Evolutionary conservation across 2,888 invertebrate species (phyloP).

Genomic region (Junonia oenone): DNA sequence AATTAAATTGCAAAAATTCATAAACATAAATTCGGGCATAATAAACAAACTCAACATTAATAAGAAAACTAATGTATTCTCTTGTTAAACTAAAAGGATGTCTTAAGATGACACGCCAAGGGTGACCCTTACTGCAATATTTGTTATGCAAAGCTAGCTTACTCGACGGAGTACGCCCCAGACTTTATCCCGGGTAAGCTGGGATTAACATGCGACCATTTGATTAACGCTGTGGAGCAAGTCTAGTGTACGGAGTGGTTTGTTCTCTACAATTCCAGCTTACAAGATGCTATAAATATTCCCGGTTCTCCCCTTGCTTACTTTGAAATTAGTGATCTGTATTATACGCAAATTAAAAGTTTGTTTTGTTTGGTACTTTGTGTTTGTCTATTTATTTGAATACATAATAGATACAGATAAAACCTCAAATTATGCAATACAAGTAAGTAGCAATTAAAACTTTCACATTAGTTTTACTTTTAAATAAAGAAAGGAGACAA

Average conservation of each 20-base stretch:
- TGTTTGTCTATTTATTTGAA: too few relatives aligned
- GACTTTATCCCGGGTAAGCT: constrained; percentile 22
- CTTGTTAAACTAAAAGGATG: not conserved
- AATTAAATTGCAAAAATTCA: too few relatives aligned
- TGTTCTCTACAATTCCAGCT: constrained; percentile 6
- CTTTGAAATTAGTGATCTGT: not conserved
- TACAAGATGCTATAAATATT: constrained; percentile 9
- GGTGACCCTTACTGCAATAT: constrained; percentile 18
- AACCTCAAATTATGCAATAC: too few relatives aligned
- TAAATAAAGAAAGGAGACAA: too few relatives aligned
- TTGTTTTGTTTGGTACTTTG: not conserved
- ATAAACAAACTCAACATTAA: not conserved
- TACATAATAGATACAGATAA: too few relatives aligned
- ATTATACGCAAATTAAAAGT: not conserved
- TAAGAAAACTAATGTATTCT: not conserved
- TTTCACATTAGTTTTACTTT: too few relatives aligned
- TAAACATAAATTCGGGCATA: too few relatives aligned
- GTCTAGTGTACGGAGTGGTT: constrained; percentile 19
- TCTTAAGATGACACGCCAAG: constrained; percentile 4
- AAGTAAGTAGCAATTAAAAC: too few relatives aligned
- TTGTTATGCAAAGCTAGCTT: constrained; percentile 28
- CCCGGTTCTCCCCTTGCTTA: not conserved
- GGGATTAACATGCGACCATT: constrained; percentile 25
- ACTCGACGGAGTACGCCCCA: constrained; percentile 13
- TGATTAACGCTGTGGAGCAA: constrained; percentile 25